Evolutionary conservation across 2,797 vertebrate species (phyloP).

Genomic region (Vespertilio murinus): DNA sequence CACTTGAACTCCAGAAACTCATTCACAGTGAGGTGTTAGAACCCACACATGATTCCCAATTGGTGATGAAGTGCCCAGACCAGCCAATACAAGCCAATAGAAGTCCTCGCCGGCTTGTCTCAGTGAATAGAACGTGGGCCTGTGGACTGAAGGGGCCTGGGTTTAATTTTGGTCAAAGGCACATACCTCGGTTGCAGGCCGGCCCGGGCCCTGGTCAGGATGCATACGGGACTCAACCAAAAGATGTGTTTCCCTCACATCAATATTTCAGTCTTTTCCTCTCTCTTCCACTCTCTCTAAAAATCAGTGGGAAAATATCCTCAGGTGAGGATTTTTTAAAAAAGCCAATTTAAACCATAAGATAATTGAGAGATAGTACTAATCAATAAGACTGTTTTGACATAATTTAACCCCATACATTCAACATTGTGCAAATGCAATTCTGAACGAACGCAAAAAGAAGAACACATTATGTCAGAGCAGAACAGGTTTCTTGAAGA

Average conservation of each 20-base stretch:
- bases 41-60: not conserved
- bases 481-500: not conserved
- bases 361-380: not conserved
- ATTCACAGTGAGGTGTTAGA: not conserved
- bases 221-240: not conserved
- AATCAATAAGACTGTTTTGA: not conserved
- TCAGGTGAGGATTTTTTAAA: not conserved
- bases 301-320: not conserved
- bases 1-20: not conserved
- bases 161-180: too few species aligned
- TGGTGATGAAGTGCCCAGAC: not conserved
- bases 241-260: not conserved
- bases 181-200: too few species aligned
- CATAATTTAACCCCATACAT: not conserved
- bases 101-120: too few species aligned
- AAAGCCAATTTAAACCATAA: not conserved
- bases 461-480: not conserved
- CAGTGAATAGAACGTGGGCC: too few species aligned
- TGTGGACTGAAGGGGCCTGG: too few species aligned
- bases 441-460: not conserved
- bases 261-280: not conserved
- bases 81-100: not conserved
- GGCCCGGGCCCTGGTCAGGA: not conserved
- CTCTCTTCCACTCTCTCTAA: not conserved
- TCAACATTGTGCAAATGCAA: not conserved